Evolutionary conservation across 2,888 invertebrate species (phyloP).

Genomic region (Dusona sp.): DNA sequence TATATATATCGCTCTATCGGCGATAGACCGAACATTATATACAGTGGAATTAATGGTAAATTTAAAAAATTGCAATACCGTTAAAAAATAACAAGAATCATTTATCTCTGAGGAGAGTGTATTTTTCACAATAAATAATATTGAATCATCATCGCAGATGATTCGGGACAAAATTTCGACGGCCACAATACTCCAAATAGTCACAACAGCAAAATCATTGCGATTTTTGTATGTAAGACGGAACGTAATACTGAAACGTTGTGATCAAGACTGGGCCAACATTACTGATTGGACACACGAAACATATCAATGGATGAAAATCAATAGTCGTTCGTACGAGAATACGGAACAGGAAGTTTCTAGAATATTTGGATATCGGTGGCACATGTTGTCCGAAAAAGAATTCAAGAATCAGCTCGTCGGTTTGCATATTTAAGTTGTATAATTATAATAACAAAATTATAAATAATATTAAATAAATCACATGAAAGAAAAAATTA

Average conservation of each 20-base stretch:
- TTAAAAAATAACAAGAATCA: too few species aligned
- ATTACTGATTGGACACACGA: slow-evolving; percentile 89
- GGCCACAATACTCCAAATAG: slow-evolving; percentile 90
- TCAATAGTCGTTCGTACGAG: slow-evolving; percentile 88
- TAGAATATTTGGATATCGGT: slow-evolving; percentile 88
- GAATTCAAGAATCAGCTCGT: slow-evolving; percentile 87
- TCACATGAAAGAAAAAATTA: background rate
- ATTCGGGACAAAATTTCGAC: slow-evolving; percentile 92
- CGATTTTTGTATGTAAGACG: slow-evolving; percentile 88
- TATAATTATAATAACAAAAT: background rate
- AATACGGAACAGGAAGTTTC: slow-evolving; percentile 89
- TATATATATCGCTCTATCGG: too few species aligned
- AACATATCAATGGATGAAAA: slow-evolving; percentile 89
- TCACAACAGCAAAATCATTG: slow-evolving; percentile 88
- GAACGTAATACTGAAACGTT: slow-evolving; percentile 90
- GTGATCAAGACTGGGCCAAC: slow-evolving; percentile 88
- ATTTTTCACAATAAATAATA: slow-evolving; percentile 16
- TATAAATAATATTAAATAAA: background rate
- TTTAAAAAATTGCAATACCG: background rate
- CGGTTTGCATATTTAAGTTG: slow-evolving; percentile 79
- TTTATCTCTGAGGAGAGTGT: too few species aligned
- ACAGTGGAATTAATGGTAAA: too few species aligned
- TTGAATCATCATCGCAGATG: slow-evolving; percentile 84
- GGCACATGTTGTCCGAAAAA: slow-evolving; percentile 89
- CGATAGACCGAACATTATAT: too few species aligned